Evolutionary conservation across 2,888 invertebrate species (phyloP).

Genomic region (Cybosia mesomella): DNA sequence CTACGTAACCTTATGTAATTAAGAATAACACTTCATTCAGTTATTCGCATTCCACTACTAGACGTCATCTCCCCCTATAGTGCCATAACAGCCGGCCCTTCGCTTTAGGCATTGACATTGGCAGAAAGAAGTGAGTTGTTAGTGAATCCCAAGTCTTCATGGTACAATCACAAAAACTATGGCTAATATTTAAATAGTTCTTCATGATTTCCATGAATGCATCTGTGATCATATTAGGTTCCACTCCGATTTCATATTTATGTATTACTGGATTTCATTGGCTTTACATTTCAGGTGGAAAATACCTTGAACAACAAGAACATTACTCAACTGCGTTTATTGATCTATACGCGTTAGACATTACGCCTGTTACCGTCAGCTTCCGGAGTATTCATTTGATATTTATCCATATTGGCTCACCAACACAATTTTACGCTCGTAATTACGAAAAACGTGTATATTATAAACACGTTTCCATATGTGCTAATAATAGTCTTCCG

Average conservation of each 20-base stretch:
- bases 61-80: not conserved
- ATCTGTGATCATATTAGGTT: too few species aligned
- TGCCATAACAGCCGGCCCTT: not conserved
- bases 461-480: slow-evolving; percentile 1
- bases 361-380: not conserved
- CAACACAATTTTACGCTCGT: not conserved
- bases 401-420: not conserved
- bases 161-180: too few species aligned
- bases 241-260: not conserved
- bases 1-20: not conserved
- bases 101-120: slow-evolving; percentile 1
- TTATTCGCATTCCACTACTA: not conserved
- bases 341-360: not conserved
- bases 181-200: too few species aligned
- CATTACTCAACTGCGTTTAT: not conserved
- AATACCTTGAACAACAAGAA: not conserved
- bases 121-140: not conserved
- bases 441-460: not conserved
- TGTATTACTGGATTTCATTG: not conserved
- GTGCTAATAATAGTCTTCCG: not conserved
- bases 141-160: too few species aligned
- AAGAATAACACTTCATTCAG: not conserved
- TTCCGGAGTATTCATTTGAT: not conserved
- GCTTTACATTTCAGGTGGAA: not conserved
- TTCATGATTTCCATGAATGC: too few species aligned